phyloP scores from a whole-genome alignment of 2,888 invertebrate genomes.

The Drosophila subquinaria region DNA sequence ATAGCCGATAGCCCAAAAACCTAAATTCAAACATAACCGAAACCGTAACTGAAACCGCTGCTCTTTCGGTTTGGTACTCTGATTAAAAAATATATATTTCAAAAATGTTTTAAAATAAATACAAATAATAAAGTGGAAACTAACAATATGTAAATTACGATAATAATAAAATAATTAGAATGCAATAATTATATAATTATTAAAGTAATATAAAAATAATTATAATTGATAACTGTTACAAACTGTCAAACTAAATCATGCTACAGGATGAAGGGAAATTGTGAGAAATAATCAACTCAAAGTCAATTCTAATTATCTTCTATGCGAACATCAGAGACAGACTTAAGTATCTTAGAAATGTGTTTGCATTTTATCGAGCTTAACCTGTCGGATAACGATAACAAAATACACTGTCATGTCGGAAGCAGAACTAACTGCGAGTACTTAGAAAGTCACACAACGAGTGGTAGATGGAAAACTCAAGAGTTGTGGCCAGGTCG shows the following conservation, averaged over 20 bases:
- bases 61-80: too few species aligned
- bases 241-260: not conserved
- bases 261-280: not conserved
- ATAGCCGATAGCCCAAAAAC: too few species aligned
- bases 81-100: too few species aligned
- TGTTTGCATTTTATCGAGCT: conserved; percentile 43
- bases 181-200: too few species aligned
- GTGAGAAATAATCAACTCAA: not conserved
- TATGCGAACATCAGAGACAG: conserved; percentile 10
- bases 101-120: too few species aligned
- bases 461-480: conserved; percentile 4
- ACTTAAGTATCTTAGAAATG: not conserved
- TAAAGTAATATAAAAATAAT: too few species aligned
- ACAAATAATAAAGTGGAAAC: too few species aligned
- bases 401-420: conserved; percentile 51
- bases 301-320: conserved; percentile 2
- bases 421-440: conserved; percentile 4
- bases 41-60: too few species aligned
- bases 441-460: conserved; percentile 25
- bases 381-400: conserved; percentile 55
- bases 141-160: too few species aligned
- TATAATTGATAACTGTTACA: too few species aligned
- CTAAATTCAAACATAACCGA: too few species aligned
- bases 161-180: too few species aligned
- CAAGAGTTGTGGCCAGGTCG: conserved; percentile 13